Evolutionary conservation across 2,113 vertebrate species (phyloP).

Genomic region (Aplodontia rufa): DNA sequence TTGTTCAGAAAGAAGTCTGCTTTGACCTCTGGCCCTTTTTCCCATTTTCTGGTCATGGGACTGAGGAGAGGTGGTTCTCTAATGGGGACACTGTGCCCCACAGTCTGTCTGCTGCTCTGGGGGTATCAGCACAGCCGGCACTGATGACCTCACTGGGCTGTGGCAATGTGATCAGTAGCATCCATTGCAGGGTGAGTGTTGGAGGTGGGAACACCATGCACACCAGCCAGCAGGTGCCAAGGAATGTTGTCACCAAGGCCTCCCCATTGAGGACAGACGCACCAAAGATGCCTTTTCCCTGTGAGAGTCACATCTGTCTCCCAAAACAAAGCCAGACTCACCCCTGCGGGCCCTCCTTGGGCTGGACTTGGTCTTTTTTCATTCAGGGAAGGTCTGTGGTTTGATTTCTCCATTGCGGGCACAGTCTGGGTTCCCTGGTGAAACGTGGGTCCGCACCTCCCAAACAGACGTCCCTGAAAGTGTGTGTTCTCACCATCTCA

Average conservation of each 20-base stretch:
- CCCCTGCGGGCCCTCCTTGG: background rate
- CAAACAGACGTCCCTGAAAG: background rate
- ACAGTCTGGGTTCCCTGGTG: background rate
- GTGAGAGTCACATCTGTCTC: rapidly evolving
- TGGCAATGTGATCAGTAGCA: rapidly evolving
- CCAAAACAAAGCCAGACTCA: too few species aligned
- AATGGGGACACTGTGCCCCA: background rate
- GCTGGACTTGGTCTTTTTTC: background rate
- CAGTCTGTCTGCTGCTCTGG: background rate
- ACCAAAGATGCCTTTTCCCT: background rate
- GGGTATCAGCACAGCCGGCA: background rate
- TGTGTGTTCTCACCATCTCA: background rate
- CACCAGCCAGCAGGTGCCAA: background rate
- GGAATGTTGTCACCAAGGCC: background rate
- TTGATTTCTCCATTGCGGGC: background rate
- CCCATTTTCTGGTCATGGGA: background rate
- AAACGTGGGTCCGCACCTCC: background rate
- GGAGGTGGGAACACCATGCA: background rate
- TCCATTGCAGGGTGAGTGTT: background rate
- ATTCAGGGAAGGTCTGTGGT: background rate
- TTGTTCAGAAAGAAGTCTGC: background rate
- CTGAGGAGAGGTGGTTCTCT: background rate
- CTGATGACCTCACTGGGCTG: background rate
- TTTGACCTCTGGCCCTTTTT: conserved; percentile 2
- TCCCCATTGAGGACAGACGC: background rate